Evolutionary conservation across 1,140 invertebrate species (phyloP).

Genomic region (Lepidurus packardi): DNA sequence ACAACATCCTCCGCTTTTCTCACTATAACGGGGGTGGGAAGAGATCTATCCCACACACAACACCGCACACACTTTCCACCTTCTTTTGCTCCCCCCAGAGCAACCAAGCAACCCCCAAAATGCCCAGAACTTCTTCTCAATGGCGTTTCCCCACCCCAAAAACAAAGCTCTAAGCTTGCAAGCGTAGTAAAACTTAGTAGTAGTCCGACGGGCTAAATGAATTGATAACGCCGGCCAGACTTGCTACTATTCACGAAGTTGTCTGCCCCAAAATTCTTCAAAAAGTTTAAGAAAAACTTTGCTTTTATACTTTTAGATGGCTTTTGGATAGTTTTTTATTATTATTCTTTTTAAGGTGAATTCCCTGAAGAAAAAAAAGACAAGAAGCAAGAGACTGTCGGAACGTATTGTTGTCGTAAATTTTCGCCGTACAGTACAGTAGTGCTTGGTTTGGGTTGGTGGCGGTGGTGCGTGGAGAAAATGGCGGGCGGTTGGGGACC

Average conservation of each 20-base stretch:
- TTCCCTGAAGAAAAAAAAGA: no score
- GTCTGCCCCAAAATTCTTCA: no score
- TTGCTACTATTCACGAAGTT: neutral
- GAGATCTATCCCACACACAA: neutral
- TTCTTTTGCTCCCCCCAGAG: neutral
- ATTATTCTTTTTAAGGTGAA: no score
- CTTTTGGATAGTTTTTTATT: no score
- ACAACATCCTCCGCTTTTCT: conserved; percentile 18
- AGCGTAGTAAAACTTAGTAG: neutral
- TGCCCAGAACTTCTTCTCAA: neutral
- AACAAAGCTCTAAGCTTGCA: neutral
- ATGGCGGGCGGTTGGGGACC: conserved; percentile 10
- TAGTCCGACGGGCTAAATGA: neutral
- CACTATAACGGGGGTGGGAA: neutral
- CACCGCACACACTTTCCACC: neutral
- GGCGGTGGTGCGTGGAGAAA: neutral
- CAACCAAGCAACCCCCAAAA: no score
- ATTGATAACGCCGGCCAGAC: neutral
- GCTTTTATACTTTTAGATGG: no score
- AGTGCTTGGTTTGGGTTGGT: neutral
- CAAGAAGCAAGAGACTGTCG: no score
- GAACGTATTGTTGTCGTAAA: neutral
- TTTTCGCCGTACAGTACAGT: neutral
- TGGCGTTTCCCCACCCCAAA: neutral
- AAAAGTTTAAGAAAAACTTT: no score